Conservation (phyloP, 2,888 invertebrate genomes). For the Acrobasis suavella region DNA sequence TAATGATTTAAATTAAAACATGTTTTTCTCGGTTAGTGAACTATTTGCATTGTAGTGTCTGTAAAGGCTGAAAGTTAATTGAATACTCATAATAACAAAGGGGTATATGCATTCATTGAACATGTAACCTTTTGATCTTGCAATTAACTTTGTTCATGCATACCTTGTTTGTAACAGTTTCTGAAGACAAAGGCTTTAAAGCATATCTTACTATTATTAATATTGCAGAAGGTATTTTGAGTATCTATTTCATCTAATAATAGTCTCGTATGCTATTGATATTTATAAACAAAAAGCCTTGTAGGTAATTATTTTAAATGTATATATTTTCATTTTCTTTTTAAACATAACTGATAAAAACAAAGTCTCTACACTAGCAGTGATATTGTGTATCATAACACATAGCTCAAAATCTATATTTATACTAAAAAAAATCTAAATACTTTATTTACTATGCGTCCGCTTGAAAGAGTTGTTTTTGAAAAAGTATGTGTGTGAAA, state of each 20-base stretch:
- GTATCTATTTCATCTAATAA: not conserved
- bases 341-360: no score
- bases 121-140: constrained; percentile 2
- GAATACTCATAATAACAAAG: not conserved
- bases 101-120: not conserved
- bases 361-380: no score
- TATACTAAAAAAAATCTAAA: no score
- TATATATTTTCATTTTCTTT: no score
- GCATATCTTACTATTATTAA: not conserved
- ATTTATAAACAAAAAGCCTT: no score
- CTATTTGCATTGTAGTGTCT: not conserved
- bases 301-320: no score
- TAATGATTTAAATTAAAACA: no score
- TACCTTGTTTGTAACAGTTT: constrained; percentile 7
- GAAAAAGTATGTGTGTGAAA: no score
- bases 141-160: constrained; percentile 8
- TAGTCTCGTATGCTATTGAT: not conserved
- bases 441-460: no score
- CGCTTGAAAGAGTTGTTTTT: no score
- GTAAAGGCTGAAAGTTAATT: not conserved
- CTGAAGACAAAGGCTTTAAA: not conserved
- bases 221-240: not conserved
- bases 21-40: not conserved
- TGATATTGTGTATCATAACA: no score
- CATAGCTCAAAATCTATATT: no score